phyloP scores from a whole-genome alignment of 2,888 invertebrate species.

The Hydrotaea cyrtoneurina region DNA sequence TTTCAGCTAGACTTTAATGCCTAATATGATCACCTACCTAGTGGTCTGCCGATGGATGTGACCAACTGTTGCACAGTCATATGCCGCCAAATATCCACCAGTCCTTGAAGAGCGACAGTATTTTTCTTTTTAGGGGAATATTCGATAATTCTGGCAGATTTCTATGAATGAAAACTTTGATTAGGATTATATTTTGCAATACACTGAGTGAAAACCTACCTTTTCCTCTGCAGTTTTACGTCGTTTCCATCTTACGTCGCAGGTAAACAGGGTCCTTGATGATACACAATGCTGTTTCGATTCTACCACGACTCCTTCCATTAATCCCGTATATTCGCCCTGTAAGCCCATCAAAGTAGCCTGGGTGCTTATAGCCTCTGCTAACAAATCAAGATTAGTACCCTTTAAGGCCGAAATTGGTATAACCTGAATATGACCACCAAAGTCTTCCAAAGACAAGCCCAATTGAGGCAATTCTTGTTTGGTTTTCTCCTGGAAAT shows the following conservation, averaged over 20 bases:
- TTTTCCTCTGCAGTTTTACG: slow-evolving; percentile 85
- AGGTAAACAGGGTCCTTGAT: slow-evolving; percentile 70
- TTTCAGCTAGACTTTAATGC: too few species aligned
- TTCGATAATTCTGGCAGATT: slow-evolving; percentile 83
- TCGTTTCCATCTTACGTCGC: slow-evolving; percentile 82
- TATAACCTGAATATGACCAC: too few species aligned
- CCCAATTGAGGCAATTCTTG: too few species aligned
- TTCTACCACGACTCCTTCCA: too few species aligned
- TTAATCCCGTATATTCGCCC: too few species aligned
- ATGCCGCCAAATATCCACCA: slow-evolving; percentile 88
- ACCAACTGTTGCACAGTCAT: slow-evolving; percentile 91
- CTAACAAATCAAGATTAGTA: too few species aligned
- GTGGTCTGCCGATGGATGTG: slow-evolving; percentile 83
- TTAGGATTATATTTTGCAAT: not conserved
- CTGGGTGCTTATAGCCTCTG: too few species aligned
- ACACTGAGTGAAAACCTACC: slow-evolving; percentile 78
- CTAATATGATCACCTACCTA: slow-evolving; percentile 81
- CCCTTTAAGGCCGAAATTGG: too few species aligned
- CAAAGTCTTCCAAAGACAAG: too few species aligned
- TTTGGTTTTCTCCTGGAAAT: too few species aligned
- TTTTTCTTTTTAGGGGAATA: slow-evolving; percentile 81
- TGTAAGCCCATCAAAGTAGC: too few species aligned
- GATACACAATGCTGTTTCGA: too few species aligned
- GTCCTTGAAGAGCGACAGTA: slow-evolving; percentile 70
- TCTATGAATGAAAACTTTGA: slow-evolving; percentile 77